phyloP scores from a whole-genome alignment of 2,797 vertebrate species.

The Tapera naevia region DNA sequence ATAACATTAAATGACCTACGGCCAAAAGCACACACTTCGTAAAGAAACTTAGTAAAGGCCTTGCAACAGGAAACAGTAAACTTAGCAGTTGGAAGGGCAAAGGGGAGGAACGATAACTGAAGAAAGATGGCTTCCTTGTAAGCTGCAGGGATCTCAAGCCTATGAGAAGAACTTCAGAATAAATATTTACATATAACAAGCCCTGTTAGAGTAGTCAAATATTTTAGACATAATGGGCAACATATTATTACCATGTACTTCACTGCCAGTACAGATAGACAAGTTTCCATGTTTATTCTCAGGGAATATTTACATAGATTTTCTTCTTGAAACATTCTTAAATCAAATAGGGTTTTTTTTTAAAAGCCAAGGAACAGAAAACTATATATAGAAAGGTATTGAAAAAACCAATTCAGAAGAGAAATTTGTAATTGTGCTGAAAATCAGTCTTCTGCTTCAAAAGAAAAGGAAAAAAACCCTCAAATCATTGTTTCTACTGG shows the following conservation, averaged over 20 bases:
- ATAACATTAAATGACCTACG: not conserved
- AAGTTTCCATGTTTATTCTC: constrained; percentile 55
- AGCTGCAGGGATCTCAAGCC: not conserved
- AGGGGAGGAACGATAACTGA: not conserved
- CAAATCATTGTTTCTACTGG: not conserved
- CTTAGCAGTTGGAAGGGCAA: constrained; percentile 14
- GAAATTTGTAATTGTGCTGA: not conserved
- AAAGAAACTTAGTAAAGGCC: constrained; percentile 12
- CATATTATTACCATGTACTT: constrained; percentile 16
- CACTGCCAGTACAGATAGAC: constrained; percentile 22
- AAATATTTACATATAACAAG: constrained; percentile 24
- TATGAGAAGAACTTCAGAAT: not conserved
- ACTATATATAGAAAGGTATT: constrained; percentile 10
- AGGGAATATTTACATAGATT: constrained; percentile 50
- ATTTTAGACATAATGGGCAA: constrained; percentile 35
- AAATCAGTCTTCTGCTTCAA: not conserved
- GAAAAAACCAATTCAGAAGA: not conserved
- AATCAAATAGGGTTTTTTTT: constrained; percentile 30
- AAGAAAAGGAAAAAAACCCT: not conserved
- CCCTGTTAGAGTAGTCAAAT: not conserved
- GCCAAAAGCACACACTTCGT: not conserved
- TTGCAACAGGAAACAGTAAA: not conserved
- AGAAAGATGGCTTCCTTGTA: not conserved
- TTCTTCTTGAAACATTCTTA: constrained; percentile 32
- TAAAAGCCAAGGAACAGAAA: constrained; percentile 26